Evolutionary conservation across 1,140 invertebrate species (phyloP).

Genomic region (Adelges cooleyi): DNA sequence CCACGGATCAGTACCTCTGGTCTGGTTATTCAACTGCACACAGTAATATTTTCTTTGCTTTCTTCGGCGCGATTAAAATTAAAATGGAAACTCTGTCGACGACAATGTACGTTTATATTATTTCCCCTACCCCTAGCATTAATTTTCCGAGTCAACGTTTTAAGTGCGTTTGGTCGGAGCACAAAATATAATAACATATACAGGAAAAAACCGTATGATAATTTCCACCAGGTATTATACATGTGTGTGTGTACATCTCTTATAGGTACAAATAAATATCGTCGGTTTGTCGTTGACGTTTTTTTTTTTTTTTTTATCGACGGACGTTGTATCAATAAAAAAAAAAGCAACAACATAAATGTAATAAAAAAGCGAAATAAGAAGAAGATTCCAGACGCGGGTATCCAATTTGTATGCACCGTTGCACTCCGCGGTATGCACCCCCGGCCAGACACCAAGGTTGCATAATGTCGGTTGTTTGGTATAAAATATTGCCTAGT

Average conservation of each 20-base stretch:
- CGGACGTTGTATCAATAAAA: not conserved
- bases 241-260: too few species aligned
- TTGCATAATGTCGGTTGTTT: not conserved
- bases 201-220: too few species aligned
- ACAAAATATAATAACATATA: not conserved
- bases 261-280: too few species aligned
- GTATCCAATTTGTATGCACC: constrained; percentile 14
- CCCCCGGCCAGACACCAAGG: not conserved
- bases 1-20: constrained; percentile 1
- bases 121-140: too few species aligned
- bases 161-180: not conserved
- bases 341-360: not conserved
- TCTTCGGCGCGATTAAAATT: not conserved
- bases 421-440: not conserved
- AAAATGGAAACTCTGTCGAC: not conserved
- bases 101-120: not conserved
- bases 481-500: too few species aligned
- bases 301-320: too few species aligned
- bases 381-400: not conserved
- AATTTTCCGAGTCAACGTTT: not conserved
- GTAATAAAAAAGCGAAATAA: not conserved
- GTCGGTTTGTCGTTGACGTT: too few species aligned
- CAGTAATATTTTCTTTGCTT: not conserved
- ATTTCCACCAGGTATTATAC: too few species aligned
- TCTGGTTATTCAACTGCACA: not conserved